These are phyloP conservation scores for Drosophila neonasuta DNA, from an alignment of 2,888 invertebrate species.

Conservation along the genomic window DNA sequence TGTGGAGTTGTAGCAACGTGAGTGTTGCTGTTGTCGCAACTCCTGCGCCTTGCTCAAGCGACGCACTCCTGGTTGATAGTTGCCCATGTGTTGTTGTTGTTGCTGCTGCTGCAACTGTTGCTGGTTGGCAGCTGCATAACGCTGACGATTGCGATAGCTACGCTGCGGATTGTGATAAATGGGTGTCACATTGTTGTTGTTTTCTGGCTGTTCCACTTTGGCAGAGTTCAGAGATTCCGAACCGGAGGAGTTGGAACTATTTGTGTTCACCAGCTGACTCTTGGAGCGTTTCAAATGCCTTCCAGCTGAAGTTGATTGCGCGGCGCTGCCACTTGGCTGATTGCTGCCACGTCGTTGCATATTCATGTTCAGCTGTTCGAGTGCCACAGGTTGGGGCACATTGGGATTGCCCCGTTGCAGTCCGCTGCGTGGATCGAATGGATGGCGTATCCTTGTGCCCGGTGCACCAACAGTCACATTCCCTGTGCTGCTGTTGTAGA, in stretches of 20 bases:
- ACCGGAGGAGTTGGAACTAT: conserved; percentile 57
- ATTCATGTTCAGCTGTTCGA: conserved; percentile 13
- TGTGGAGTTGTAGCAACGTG: conserved; percentile 60
- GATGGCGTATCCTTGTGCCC: conserved; percentile 46
- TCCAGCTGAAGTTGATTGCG: conserved; percentile 7
- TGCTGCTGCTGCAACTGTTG: conserved; percentile 8
- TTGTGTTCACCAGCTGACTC: conserved; percentile 23
- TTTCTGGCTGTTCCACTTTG: conserved; percentile 26
- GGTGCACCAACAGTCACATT: conserved; percentile 45
- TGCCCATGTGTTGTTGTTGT: conserved; percentile 17
- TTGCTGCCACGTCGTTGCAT: conserved; percentile 28
- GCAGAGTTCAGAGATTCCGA: conserved; percentile 58
- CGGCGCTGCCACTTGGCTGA: conserved; percentile 19
- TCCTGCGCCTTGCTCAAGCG: conserved; percentile 37
- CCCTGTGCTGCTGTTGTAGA: conserved; percentile 57
- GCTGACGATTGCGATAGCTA: conserved; percentile 61
- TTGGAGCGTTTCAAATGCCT: conserved; percentile 43
- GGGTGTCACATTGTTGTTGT: not conserved
- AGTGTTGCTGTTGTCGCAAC: conserved; percentile 46
- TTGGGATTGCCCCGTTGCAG: conserved; percentile 17
- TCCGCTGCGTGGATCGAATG: conserved; percentile 35
- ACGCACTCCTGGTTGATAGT: conserved; percentile 28
- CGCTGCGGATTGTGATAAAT: conserved; percentile 47
- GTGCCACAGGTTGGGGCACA: conserved; percentile 21
- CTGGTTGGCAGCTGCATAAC: conserved; percentile 38